A percentile compares a stretch with the other conserved stretches of the same genome.
Conservation (phyloP, 2,113 vertebrate species). For the Cynopterus brachyotis region DNA sequence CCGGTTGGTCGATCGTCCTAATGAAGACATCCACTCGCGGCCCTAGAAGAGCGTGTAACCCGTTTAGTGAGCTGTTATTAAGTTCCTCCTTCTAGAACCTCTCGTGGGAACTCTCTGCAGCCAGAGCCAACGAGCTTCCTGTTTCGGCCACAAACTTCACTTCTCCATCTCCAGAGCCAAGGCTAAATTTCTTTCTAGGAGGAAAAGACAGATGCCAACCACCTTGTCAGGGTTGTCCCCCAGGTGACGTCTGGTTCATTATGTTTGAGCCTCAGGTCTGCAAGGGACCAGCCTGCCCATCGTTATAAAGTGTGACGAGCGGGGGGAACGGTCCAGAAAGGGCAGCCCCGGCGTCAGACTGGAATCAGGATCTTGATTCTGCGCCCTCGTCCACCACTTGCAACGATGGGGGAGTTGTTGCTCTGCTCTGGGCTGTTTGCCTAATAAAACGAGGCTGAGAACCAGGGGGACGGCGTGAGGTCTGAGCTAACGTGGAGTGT, state of each 20-base stretch:
- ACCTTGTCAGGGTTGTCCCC: not conserved
- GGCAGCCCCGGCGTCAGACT: not conserved
- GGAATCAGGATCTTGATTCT: no score
- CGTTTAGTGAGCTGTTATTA: not conserved
- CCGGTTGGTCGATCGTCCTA: not conserved
- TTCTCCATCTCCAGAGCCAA: not conserved
- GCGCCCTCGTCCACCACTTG: not conserved
- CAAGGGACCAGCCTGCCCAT: not conserved
- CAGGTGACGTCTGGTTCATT: not conserved
- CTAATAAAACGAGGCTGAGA: not conserved
- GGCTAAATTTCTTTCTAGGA: not conserved
- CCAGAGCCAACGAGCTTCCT: not conserved
- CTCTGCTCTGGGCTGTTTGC: not conserved
- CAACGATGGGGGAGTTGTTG: accelerated
- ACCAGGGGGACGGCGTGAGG: accelerated
- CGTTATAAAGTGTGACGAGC: not conserved
- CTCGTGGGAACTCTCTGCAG: not conserved
- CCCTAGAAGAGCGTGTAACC: not conserved
- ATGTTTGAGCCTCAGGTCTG: not conserved
- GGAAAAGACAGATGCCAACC: not conserved
- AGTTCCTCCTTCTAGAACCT: not conserved
- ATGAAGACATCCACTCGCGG: not conserved
- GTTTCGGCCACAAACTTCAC: not conserved
- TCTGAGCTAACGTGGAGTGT: accelerated
- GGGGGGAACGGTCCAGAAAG: accelerated